phyloP scores from a whole-genome alignment of 2,797 vertebrate species.

The Ptychadena robeensis region DNA sequence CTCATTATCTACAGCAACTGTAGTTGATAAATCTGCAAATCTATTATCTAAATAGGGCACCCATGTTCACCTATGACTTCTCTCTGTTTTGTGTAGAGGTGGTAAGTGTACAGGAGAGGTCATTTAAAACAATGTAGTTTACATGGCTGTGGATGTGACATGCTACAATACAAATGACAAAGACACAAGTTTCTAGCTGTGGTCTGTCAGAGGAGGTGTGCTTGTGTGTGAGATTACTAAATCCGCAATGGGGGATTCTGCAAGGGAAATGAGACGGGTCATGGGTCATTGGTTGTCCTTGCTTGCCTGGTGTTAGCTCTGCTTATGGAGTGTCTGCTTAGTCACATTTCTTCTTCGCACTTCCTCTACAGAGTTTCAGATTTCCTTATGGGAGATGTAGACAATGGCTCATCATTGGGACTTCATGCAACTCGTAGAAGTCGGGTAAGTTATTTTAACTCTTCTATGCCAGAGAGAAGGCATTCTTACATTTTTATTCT shows the following conservation, averaged over 20 bases:
- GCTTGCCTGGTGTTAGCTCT: neutral
- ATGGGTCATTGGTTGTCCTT: neutral
- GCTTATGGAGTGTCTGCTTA: neutral
- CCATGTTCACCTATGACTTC: too few species aligned
- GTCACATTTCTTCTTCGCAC: constrained; percentile 52
- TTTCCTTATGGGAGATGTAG: constrained; percentile 99
- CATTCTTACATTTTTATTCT: too few species aligned
- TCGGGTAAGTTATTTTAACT: constrained; percentile 78
- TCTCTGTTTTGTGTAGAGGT: too few species aligned
- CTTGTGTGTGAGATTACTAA: neutral
- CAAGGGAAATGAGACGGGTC: neutral
- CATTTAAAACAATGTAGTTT: too few species aligned
- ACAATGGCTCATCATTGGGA: constrained; percentile 90
- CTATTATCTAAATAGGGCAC: too few species aligned
- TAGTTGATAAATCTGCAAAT: too few species aligned
- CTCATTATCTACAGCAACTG: neutral
- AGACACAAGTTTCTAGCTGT: neutral
- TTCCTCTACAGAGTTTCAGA: constrained; percentile 89
- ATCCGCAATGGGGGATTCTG: neutral
- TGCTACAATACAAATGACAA: neutral
- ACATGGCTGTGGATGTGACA: neutral
- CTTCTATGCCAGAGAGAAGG: neutral
- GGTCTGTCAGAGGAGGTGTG: neutral
- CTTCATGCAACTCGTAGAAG: constrained; percentile 88
- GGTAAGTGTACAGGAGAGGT: too few species aligned